Base-by-base conservation (phyloP, 2,888 invertebrate genomes). In the Sinohyriopsis cumingii region DNA sequence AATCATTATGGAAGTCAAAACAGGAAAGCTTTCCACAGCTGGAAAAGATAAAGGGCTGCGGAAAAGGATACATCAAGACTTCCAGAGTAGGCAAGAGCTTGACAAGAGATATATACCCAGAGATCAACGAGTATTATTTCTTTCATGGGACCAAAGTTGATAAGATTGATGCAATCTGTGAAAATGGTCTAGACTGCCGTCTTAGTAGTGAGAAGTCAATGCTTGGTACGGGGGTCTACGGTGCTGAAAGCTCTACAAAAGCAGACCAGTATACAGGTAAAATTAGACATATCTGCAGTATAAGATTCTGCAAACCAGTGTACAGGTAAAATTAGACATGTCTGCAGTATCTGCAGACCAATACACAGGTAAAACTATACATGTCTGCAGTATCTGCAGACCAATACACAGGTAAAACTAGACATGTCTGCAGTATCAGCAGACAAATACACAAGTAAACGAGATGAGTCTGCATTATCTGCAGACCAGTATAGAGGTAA, bases 181-280 rank as follows among this genome's bases (percentile, higher is more conserved):
- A 74, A 9, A 71, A 75, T 22, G 86, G 86, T 0, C 63, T 82
- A 9, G 86, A 86, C 55, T 57, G 63, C 9, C 76, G 81, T 19
- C 67, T 76, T 9, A 72, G 77, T 9, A 79, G 69, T 56, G 71
- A 70, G 0, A 70, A 70, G 3, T 78, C 75, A 20, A 81, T 83
- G 81, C 80, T 84, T 71, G 86, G 86, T 5, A 28, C 64, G 55
- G 86, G 84, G 2, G 68, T 84, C 59, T 86, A 86, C 68, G 77
- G 78, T 19, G 82, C 83, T 1, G 86, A 86, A 66, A 78, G 76
- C 64, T 75, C 83, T 18, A 82, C 81, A 25, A 85, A 85, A 71
- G 81, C 83, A n/a, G 84, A 85, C 64, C 84, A 85, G 61, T 82
- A 81, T 59, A 69, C 81, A 71, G 82, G 82, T 82, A 71, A 45